Conservation (phyloP, 2,888 invertebrate species). For the Drosophila ezoana region DNA sequence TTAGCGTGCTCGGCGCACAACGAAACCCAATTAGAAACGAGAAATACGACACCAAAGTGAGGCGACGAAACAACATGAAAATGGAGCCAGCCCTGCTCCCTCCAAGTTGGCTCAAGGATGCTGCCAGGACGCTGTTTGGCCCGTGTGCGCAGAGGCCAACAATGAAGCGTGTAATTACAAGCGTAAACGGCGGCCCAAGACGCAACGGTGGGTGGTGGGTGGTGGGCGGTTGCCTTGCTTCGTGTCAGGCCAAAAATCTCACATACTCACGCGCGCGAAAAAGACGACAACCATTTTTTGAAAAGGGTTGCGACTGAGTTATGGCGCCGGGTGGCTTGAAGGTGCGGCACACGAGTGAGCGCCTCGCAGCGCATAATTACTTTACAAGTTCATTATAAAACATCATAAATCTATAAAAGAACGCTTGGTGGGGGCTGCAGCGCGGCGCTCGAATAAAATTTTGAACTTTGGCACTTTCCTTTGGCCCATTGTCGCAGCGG, state of each 20-base stretch:
- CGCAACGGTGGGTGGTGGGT: slow-evolving; percentile 52
- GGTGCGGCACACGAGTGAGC: slow-evolving; percentile 57
- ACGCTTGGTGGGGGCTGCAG: slow-evolving; percentile 2
- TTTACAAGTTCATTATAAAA: slow-evolving; percentile 85
- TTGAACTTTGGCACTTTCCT: slow-evolving; percentile 72
- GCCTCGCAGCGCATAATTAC: slow-evolving; percentile 83
- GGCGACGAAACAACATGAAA: slow-evolving; percentile 81
- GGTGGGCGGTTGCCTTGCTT: slow-evolving; percentile 10
- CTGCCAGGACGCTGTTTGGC: slow-evolving; percentile 23
- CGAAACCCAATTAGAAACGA: slow-evolving; percentile 82
- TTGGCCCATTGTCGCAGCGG: slow-evolving; percentile 26
- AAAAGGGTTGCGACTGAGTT: slow-evolving; percentile 75
- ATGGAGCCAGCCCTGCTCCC: slow-evolving; percentile 49
- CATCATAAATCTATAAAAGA: slow-evolving; percentile 83
- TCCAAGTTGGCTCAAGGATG: slow-evolving; percentile 35
- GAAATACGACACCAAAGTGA: slow-evolving; percentile 82
- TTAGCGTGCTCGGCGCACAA: slow-evolving; percentile 73
- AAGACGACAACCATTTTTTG: slow-evolving; percentile 72
- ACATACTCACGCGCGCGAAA: slow-evolving; percentile 54
- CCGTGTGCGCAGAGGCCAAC: slow-evolving; percentile 69
- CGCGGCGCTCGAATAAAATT: slow-evolving; percentile 46
- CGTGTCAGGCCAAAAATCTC: slow-evolving; percentile 62
- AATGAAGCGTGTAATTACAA: slow-evolving; percentile 85
- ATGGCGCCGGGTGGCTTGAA: slow-evolving; percentile 35
- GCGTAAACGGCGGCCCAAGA: slow-evolving; percentile 75